Percentiles rank a stretch among this genome's conserved stretches.
Conservation (phyloP, 2,113 vertebrate genomes). For the Mustela lutreola region DNA sequence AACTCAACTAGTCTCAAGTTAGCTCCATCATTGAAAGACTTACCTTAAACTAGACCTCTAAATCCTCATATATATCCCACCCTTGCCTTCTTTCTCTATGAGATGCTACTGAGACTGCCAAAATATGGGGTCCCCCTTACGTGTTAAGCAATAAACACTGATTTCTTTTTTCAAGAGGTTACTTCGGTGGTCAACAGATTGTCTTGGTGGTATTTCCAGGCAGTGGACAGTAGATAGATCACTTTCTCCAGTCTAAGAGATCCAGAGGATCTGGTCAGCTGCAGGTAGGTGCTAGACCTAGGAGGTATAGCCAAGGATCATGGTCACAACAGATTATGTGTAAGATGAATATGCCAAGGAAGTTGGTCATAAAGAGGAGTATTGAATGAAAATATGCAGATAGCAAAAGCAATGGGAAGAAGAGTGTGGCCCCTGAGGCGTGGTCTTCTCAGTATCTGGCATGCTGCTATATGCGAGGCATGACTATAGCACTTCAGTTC, state of each 20-base stretch:
- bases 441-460: not conserved
- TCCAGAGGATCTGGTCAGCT: not conserved
- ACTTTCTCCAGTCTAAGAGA: slow-evolving; percentile 4
- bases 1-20: not conserved
- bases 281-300: not conserved
- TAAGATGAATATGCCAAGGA: not conserved
- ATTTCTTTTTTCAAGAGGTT: not conserved
- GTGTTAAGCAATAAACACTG: not conserved
- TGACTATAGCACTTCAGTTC: not conserved
- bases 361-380: not conserved
- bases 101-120: not conserved
- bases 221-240: not conserved
- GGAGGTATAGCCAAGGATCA: not conserved
- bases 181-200: not conserved
- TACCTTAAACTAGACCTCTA: not conserved
- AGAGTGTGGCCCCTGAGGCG: not conserved
- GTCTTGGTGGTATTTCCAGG: not conserved
- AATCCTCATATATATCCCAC: not conserved
- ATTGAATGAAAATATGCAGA: not conserved
- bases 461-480: not conserved
- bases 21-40: not conserved
- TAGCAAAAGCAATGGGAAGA: not conserved
- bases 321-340: not conserved
- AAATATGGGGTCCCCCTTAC: not conserved
- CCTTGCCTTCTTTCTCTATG: not conserved